Evolutionary conservation across 2,113 vertebrate species (phyloP).

Genomic region (Malurus alboscapulatus): DNA sequence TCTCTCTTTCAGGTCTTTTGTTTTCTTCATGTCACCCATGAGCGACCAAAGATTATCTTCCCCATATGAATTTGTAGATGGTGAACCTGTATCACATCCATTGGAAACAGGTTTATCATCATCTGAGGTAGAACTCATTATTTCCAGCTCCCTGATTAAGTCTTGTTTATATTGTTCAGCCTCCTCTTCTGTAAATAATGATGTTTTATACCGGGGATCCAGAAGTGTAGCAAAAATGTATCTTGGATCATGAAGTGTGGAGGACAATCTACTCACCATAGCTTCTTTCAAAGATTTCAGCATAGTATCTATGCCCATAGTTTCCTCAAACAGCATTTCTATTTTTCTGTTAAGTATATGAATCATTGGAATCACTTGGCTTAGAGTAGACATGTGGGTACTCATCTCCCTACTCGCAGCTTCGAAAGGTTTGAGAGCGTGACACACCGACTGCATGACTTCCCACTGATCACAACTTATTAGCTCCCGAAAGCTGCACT

Average conservation of each 20-base stretch:
- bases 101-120: constrained; percentile 78
- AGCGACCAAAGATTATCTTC: constrained; percentile 92
- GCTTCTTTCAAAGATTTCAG: constrained; percentile 91
- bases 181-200: constrained; percentile 93
- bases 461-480: constrained; percentile 98
- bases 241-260: constrained; percentile 86
- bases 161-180: constrained; percentile 92
- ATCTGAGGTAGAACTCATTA: constrained; percentile 86
- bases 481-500: constrained; percentile 93
- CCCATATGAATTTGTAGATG: constrained; percentile 68
- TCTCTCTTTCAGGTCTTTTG: constrained; percentile 82
- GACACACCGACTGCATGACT: constrained; percentile 95
- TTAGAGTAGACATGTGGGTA: constrained; percentile 86
- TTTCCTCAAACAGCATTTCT: constrained; percentile 94
- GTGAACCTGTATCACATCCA: constrained; percentile 77
- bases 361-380: constrained; percentile 96
- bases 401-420: constrained; percentile 93
- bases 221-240: constrained; percentile 93
- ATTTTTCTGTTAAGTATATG: constrained; percentile 94
- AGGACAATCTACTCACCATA: constrained; percentile 89
- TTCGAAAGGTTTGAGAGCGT: constrained; percentile 91
- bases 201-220: constrained; percentile 95
- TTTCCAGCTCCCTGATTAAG: constrained; percentile 91
- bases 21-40: constrained; percentile 86
- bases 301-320: constrained; percentile 97